Base-by-base conservation (phyloP, 2,113 vertebrate species). In the Etheostoma cragini region DNA sequence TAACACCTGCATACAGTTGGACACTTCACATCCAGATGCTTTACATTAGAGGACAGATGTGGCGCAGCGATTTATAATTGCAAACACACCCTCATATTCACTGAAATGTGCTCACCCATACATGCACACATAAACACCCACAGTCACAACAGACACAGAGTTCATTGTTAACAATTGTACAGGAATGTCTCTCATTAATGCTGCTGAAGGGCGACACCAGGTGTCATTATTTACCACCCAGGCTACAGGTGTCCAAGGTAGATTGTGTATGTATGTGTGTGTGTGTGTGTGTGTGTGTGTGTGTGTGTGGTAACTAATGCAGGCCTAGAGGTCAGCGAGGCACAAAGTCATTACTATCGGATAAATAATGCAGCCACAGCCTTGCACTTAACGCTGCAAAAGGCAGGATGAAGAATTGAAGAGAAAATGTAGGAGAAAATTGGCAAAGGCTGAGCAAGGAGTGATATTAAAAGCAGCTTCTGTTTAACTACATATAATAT, bases 311-410 rank as follows among this genome's bases (percentile, higher is more conserved):
- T 88, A 85, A 89, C 81, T 85, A 84, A 91, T 86, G 89, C 83
- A 89, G 84, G 82, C 83, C 87, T 89, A 85, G 77, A 90, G 88
- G 88, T 92, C 82, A 80, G 75, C 65, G 70, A 89, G 67, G 86
- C 91, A 87, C 88, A 92, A 90, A 93, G 90, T 91, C 91, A 91
- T 91, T 93, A 93, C 86, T 84, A 84, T 81, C 64, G 80, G 72
- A 92, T 92, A 87, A 91, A 92, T 92, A 90, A 90, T 92, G 84
- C 78, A 93, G 82, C 72, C 78, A 56, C 49, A 82, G 70, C 75
- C 61, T 77, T 63, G 61, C 54, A 49, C 72, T 60, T 76, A 74
- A 76, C 72, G 69, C 64, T 56, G 70, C 24, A 30, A 62, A 57
- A 33, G 65, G 58, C 63, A 42, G 30, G 56, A 84, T 12, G 53